Evolutionary conservation across 2,888 invertebrate species (phyloP), one percentile per base, ranked within the genome.

Genomic region (Pandemis cinnamomeana): DNA sequence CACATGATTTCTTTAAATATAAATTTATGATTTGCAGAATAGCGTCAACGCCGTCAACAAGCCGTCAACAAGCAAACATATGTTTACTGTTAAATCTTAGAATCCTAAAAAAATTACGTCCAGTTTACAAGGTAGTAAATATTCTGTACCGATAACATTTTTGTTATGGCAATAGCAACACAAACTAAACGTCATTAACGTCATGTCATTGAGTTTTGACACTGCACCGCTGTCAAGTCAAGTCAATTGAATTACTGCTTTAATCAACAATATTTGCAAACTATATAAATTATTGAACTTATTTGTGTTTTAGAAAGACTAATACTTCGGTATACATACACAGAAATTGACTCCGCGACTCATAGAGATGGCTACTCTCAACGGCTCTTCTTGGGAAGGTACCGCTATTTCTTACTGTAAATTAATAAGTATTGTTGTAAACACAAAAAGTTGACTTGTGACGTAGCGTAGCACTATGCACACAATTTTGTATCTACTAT

Each of bases 381-480:
- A 27, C 15, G 62, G 67, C 64, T 71, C 70, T 41, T 70, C 68
- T n/a, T 75, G 71, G 71, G 71, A 71, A 71, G 71, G 71, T 75
- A 63, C 67, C 62, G 70, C 71, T 74, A 20, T 36, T 67, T 46
- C 62, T 51, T 71, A 60, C 11, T 36, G 60, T 71, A 64, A 67
- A 20, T 64, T 8, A 53, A 7, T 13, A 11, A n/a, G 15, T 66
- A 62, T 74, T 69, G 36, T 64, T 69, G 69, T 70, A 70, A 73
- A 70, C 69, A 70, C 42, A 61, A 66, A 64, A 68, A 69, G 63
- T 72, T 69, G 72, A 64, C 41, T 53, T 71, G 44, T 75, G 75
- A 77, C 77, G 77, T 75, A 70, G 77, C 77, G 75, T 75, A 70
- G 77, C 83, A 87, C 86, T 61, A 70, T 66, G 66, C 66, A 73